Base-by-base conservation (phyloP, 2,888 invertebrate species). In the Philereme transversata region DNA sequence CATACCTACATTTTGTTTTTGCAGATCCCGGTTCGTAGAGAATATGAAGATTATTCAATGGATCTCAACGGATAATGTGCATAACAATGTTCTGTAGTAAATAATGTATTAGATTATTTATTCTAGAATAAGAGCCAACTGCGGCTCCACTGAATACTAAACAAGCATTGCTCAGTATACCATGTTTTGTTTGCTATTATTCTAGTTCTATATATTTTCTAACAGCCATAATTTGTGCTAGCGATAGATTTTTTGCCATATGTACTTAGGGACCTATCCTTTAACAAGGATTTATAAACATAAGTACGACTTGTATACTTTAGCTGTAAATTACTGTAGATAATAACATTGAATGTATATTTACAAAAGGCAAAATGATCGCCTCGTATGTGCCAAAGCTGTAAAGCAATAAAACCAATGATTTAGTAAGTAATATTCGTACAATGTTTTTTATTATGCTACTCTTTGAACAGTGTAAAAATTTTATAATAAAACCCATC, bases 11-110 rank as follows among this genome's bases (percentile, higher is more conserved):
- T 46, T 54, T 34, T 56, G 33, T 44, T 56, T 64, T 72, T 68
- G 33, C 70, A 74, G 72, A 66, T 51, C 41, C 11, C 51, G 52
- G 34, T 11, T 62, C 67, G 54, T 64, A 65, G 54, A 55, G n/a
- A 51, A 49, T 38, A 58, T 54, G 64, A 8, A 66, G 61, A 56
- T 67, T 68, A 51, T 53, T 62, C 33, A 64, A 58, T 62, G 69
- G 68, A 67, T 70, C 69, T 68, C 68, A 45, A 60, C 50, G 11
- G 45, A 64, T 48, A 54, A 57, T 57, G 54, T 53, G 46, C 52
- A 56, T 64, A 35, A 57, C 22, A 22, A 50, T 53, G 40, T 62
- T 53, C 49, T 44, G 50, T 51, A 35, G 50, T 53, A 48, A 60
- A 53, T 62, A 61, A 61, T 50, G 52, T 57, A 60, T 58, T 54